Base-by-base conservation (phyloP, 2,888 invertebrate genomes). In the Chymomyza fuscimana region DNA sequence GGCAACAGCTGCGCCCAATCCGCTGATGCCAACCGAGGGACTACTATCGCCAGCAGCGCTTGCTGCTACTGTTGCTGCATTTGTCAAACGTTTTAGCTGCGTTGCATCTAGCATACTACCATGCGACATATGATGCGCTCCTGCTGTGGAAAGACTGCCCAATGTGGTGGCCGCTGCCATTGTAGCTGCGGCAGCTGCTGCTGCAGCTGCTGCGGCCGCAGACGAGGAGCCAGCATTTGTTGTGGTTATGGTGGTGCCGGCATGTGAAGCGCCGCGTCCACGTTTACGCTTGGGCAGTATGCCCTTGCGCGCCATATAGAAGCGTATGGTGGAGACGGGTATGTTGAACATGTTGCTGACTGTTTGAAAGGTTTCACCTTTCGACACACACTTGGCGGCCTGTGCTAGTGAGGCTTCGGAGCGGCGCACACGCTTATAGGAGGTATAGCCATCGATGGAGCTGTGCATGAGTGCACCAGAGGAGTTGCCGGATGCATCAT, bases 291-390 rank as follows among this genome's bases (percentile, higher is more conserved):
- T 93, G 56, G 96, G 96, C 74, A 97, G 91, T 66, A 96, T 96
- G 2, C 96, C 96, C 90, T 96, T 96, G 74, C 97, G 93, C 16
- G 96, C 96, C 97, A 97, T 97, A 92, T 96, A 97, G 91, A 96
- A 96, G 63, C 96, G 94, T 91, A 97, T 96, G 52, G 96, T 97
- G 40, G 96, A 96, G 78, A 97, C 96, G 71, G 97, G 97, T 92
- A 97, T 96, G 90, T 96, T 96, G 92, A 96, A 97, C 93, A 96
- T 96, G 87, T 96, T 96, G 70, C 96, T 96, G 40, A 96, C 96
- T 1, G 95, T 96, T 92, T 96, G 96, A 93, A 96, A 97, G 85
- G 97, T 97, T 92, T 95, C 95, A 1, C 97, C 96, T 67, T 96
- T 94, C n/a, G 96, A 95, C 74, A 97, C 96, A 91, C 96, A 96